These are phyloP conservation scores for Achroia grisella DNA, from an alignment of 1,140 invertebrate genomes.

Conservation along the genomic window DNA sequence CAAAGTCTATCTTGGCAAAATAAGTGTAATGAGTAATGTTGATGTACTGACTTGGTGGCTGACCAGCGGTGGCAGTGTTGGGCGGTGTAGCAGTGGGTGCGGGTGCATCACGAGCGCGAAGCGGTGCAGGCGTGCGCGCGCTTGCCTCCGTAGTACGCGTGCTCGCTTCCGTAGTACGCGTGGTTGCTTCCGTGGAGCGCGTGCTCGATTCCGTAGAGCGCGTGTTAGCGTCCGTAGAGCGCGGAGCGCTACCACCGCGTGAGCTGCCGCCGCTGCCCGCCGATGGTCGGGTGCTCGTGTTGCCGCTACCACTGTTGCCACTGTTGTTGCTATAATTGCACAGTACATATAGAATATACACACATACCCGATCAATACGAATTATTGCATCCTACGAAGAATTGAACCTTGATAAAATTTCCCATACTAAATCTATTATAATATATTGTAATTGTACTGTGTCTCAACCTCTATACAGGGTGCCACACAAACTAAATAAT, in stretches of 20 bases:
- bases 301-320: constrained; percentile 28
- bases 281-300: constrained; percentile 40
- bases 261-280: constrained; percentile 65
- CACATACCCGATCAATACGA: too few relatives aligned
- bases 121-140: constrained; percentile 36
- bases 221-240: constrained; percentile 31
- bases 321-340: constrained; percentile 29
- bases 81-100: constrained; percentile 54
- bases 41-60: constrained; percentile 28
- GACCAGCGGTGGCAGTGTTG: constrained; percentile 45
- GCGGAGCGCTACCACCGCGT: constrained; percentile 33
- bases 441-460: too few relatives aligned
- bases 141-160: constrained; percentile 33
- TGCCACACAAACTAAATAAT: too few relatives aligned
- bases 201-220: constrained; percentile 45
- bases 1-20: too few relatives aligned
- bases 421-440: too few relatives aligned
- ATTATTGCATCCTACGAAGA: too few relatives aligned
- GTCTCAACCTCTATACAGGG: too few relatives aligned
- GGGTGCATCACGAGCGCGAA: constrained; percentile 45
- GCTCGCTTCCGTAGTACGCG: constrained; percentile 35
- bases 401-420: too few relatives aligned
- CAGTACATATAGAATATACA: background rate
- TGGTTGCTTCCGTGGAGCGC: constrained; percentile 50
- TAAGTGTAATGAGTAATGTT: too few relatives aligned